Evolutionary conservation across 2,113 vertebrate species (phyloP), one percentile per base, ranked within the genome.

Genomic region (Pungitius pungitius): DNA sequence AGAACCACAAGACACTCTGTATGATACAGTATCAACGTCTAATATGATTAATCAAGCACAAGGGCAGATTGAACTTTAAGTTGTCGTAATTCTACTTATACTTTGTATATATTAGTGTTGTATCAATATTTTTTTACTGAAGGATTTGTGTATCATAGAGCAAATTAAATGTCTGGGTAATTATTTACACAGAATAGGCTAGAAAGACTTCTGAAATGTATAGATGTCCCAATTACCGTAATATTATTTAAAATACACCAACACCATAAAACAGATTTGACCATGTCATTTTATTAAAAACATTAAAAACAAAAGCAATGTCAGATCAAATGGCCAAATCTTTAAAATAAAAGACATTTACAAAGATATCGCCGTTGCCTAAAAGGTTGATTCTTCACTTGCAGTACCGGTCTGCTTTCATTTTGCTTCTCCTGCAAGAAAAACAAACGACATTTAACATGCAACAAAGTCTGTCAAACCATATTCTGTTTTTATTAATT

Each of bases 351-450:
- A 49, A 51, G 33, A 77, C 55, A 55, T 66, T 69, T 70, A 75
- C 55, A 18, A 75, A 74, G 17, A 42, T 6, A 42, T 30, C 10
- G 27, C 33, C 59, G 26, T 1, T 3, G 55, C 71, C 24, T 7
- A 59, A 2, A 30, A 4, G 60, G 20, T 4, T 24, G 42, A 51
- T 6, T 56, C 67, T 82, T 97, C 92, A 98, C 91, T 98, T 99
- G 95, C 98, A 99, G 92, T 99, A 99, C 90, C 97, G 87, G 84
- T 99, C 97, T 0, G 98, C 97, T 93, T 99, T 99, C 95, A 98
- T 93, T 93, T 97, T 97, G 82, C 96, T 93, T 94, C 97, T 96
- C 95, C 98, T 99, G 77, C 47, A 91, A 66, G 24, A 51, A 74
- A 45, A 78, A 63, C 13, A 7, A 51, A 79, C 26, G 7, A 54